A percentile compares a stretch with the other conserved stretches of the same genome.
Evolutionary conservation across 1,140 invertebrate species (phyloP).

Genomic region (Drosophila leontia): DNA sequence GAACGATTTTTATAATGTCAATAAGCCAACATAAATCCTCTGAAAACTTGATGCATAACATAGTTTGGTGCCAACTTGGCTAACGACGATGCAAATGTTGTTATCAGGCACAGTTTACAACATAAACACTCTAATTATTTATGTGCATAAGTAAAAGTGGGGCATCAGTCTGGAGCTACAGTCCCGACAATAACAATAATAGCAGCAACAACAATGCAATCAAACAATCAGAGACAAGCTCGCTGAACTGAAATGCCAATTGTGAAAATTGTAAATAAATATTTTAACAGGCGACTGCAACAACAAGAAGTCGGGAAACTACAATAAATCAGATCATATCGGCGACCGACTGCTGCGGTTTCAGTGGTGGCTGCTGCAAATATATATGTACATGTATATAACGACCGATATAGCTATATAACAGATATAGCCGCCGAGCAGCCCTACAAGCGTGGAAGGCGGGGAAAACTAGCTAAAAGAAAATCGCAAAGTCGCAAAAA

Average conservation of each 20-base stretch:
- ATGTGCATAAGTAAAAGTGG: slow-evolving; percentile 70
- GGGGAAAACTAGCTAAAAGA: slow-evolving; percentile 44
- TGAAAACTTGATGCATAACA: slow-evolving; percentile 21
- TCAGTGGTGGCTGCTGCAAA: slow-evolving; percentile 28
- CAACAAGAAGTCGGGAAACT: slow-evolving; percentile 68
- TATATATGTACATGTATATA: not conserved
- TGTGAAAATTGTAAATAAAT: slow-evolving; percentile 84
- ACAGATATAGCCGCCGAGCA: slow-evolving; percentile 26
- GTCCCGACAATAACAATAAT: slow-evolving; percentile 24
- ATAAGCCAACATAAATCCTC: not conserved
- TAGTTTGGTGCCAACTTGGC: slow-evolving; percentile 37
- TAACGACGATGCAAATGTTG: slow-evolving; percentile 50
- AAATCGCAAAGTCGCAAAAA: slow-evolving; percentile 50
- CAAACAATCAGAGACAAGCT: slow-evolving; percentile 58
- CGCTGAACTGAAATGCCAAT: slow-evolving; percentile 72
- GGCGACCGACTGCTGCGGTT: slow-evolving; percentile 55
- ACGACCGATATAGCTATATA: slow-evolving; percentile 24
- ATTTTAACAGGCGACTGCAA: slow-evolving; percentile 73
- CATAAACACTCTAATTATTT: slow-evolving; percentile 61
- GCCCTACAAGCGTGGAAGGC: slow-evolving; percentile 46
- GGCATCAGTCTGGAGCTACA: slow-evolving; percentile 44
- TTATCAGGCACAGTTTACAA: slow-evolving; percentile 40
- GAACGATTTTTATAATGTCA: not conserved
- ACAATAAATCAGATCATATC: slow-evolving; percentile 83
- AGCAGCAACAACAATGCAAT: slow-evolving; percentile 48